Evolutionary conservation across 2,113 vertebrate species (phyloP), one percentile per base, ranked within the genome.

Genomic region (Tricholaema leucomelas): DNA sequence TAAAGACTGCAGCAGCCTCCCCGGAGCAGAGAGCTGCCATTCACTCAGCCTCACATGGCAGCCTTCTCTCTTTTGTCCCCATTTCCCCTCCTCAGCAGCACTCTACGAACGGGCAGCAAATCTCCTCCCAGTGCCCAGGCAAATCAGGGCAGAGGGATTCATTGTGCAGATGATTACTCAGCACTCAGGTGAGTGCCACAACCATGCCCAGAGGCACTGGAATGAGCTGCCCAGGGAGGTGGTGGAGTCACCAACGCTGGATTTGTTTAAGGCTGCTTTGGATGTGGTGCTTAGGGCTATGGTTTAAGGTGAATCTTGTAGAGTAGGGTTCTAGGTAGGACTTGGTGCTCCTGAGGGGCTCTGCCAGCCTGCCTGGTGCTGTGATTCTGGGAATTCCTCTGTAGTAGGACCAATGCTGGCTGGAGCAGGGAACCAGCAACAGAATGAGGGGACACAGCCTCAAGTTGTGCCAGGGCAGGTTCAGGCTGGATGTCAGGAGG

Each of bases 1-100:
- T 8, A 9, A 11, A 3, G 58, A 17, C 48, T 70, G 61, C 84
- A 9, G 70, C 87, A 88, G 54, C 93, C 70, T 83, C 70, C 89
- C 81, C 46, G 1, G 74, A 15, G 72, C 64, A 19, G 46, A 55
- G 46, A 78, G 81, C 79, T 2, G 2, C 42, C 42, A 27, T 8
- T 19, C 80, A 65, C n/a, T 54, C 65, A 20, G 82, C 76, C 79
- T 69, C 85, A 65, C 25, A 85, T 73, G 79, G 90, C 44, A 76
- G 44, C 63, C 4, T 65, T 87, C 85, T 79, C 92, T 82, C 72
- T 87, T 79, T 58, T 35, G 56, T 88, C 76, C 88, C 88, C 76
- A 9, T 86, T 83, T 55, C 31, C 52, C 69, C 40, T 61, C 38
- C 80, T 20, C 88, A 42, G 61, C 1, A 3, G 61, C 1, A 3